phyloP scores from a whole-genome alignment of 2,113 vertebrate species.

The Isurus oxyrinchus region DNA sequence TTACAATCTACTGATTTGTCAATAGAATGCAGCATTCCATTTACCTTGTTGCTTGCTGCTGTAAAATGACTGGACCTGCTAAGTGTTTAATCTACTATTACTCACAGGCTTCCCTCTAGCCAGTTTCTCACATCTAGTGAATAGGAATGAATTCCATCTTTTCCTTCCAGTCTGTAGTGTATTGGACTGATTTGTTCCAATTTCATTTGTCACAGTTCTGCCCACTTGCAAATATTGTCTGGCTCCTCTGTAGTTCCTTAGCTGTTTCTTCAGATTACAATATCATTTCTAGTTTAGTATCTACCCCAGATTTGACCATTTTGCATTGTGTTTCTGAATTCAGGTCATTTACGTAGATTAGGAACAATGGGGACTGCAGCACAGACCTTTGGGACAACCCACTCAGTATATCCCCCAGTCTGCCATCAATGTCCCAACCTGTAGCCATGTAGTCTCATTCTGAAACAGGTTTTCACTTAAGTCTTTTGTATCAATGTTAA shows the following conservation, averaged over 20 bases:
- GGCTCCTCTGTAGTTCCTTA: neutral
- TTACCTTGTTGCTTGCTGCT: neutral
- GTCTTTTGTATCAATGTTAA: neutral
- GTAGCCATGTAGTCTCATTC: neutral
- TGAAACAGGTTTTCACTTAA: neutral
- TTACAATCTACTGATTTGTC: neutral
- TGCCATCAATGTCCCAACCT: neutral
- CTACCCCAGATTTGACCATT: neutral
- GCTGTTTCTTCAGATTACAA: neutral
- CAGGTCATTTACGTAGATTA: neutral
- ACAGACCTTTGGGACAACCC: neutral
- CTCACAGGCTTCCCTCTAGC: neutral
- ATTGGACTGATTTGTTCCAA: neutral
- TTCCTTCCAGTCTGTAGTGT: neutral
- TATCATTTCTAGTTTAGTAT: neutral
- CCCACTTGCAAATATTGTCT: neutral
- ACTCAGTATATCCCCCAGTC: neutral
- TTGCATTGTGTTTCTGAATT: constrained; percentile 2
- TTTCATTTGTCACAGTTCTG: neutral
- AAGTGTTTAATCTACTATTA: neutral
- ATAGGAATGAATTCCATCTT: neutral
- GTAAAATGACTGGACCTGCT: neutral
- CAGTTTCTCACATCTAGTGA: neutral
- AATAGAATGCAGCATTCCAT: neutral
- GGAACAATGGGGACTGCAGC: neutral